Percentiles rank a stretch among this genome's conserved stretches.
Conservation (phyloP, 1,140 invertebrate genomes). For the Melitaea cinxia region DNA sequence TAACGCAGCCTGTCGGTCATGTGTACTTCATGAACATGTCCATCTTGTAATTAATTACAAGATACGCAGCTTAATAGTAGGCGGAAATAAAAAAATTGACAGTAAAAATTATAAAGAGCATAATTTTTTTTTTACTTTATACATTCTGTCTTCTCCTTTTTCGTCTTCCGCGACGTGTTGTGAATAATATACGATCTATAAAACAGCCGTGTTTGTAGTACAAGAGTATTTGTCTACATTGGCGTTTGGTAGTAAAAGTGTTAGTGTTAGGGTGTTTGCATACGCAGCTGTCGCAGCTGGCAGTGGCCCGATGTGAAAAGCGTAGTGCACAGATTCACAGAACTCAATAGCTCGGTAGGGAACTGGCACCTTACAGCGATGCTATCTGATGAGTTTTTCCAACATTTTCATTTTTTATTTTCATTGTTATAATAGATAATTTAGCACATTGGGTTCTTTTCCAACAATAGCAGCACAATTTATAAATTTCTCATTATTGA, state of each 20-base stretch:
- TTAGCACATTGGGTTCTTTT: too few species aligned
- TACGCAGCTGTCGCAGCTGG: constrained; percentile 63
- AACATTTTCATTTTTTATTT: background rate
- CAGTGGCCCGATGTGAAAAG: constrained; percentile 67
- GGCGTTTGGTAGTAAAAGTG: constrained; percentile 60
- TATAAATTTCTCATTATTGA: too few species aligned
- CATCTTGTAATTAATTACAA: too few species aligned
- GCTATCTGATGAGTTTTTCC: constrained; percentile 1
- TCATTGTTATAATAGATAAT: background rate
- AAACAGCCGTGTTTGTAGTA: constrained; percentile 48
- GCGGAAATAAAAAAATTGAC: too few species aligned
- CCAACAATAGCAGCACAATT: too few species aligned
- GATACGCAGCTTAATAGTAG: too few species aligned
- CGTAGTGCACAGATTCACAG: constrained; percentile 64
- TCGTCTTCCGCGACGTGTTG: background rate
- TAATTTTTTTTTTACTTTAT: background rate
- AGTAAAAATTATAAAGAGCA: too few species aligned
- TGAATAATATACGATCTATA: constrained; percentile 46
- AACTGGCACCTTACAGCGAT: constrained; percentile 48
- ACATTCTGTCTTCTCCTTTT: background rate
- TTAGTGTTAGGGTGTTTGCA: constrained; percentile 78
- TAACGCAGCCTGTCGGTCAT: too few species aligned
- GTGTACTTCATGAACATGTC: too few species aligned
- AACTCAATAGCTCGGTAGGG: constrained; percentile 49
- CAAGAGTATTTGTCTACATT: constrained; percentile 37